Base-by-base conservation (phyloP, 53 echinoderm and acorn worm genomes). In the Apostichopus leukothele region DNA sequence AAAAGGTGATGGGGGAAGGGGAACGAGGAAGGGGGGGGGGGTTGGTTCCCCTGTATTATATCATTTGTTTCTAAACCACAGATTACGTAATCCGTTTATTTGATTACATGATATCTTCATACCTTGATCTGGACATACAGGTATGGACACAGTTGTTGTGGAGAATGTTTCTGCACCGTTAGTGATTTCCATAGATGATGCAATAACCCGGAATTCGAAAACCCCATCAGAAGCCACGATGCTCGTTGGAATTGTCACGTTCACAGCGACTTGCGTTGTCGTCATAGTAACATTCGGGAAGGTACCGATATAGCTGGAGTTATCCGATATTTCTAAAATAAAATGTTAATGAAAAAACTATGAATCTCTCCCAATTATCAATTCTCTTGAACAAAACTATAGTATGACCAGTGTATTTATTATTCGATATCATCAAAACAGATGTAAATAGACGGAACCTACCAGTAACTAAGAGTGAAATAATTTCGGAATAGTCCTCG, bases 271-370 rank as follows among this genome's bases (percentile, higher is more conserved):
- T 59, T 81, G 81, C 6, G 81, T 55, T 1, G 81, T 16, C 4
- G 57, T 55, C 81, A 6, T 81, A 10, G 81, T 81, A 18, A 81
- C 81, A 7, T 81, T 81, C 11, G 55, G 55, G 7, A 81, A 81
- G 9, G n/a, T 4, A 4, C 5, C 19, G 19, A 81, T 59, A 54
- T 22, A 55, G 54, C 59, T 59, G 6, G 81, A 81, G 6, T 71
- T 71, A 71, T 71, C 71, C 5, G 71, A 71, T 16, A 6, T 16
- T 71, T 71, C 71, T 71, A 18, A 18, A 71, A 71, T 16, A 63
- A 63, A 63, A 27, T 27, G 27, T 27, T 27, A 1, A 57, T 57
- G 57, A 57, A 9, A 57, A 57, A 57, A 57, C 1, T 57, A 57
- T 10, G 0, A 25, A 57, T 4, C 10, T 39, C 39, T 39, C 39